A percentile compares a stretch with the other conserved stretches of the same genome.
phyloP scores from a whole-genome alignment of 2,888 invertebrate genomes.

The Drepanosiphum platanoidis region DNA sequence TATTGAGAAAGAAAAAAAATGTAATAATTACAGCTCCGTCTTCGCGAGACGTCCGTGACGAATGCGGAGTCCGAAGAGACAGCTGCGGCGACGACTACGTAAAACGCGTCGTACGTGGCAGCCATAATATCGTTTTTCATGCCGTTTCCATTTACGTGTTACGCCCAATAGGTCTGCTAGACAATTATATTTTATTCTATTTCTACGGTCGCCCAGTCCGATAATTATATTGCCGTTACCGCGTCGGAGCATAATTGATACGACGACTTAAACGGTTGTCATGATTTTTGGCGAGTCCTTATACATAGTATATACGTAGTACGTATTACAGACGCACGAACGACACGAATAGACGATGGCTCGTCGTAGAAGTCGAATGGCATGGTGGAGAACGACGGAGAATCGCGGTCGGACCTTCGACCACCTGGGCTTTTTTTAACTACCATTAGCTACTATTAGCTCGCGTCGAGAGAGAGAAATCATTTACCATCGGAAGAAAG shows the following conservation, averaged over 20 bases:
- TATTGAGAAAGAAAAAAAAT: background rate
- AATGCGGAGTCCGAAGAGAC: background rate
- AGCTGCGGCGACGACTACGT: background rate
- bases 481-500: background rate
- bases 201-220: background rate
- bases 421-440: background rate
- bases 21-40: background rate
- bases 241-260: background rate
- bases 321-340: too few species aligned
- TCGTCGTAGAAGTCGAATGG: background rate
- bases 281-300: background rate
- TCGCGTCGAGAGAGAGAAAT: background rate
- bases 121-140: too few species aligned
- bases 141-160: background rate
- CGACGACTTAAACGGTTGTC: background rate
- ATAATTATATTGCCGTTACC: background rate
- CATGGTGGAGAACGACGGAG: background rate
- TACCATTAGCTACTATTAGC: background rate
- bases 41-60: background rate
- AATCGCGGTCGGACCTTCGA: background rate
- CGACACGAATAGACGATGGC: too few species aligned
- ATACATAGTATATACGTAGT: background rate
- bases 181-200: background rate
- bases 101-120: background rate
- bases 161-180: background rate